Percentiles rank a stretch among this genome's conserved stretches.
Evolutionary conservation across 1,140 invertebrate species (phyloP).

Genomic region (Bombus consobrinus): DNA sequence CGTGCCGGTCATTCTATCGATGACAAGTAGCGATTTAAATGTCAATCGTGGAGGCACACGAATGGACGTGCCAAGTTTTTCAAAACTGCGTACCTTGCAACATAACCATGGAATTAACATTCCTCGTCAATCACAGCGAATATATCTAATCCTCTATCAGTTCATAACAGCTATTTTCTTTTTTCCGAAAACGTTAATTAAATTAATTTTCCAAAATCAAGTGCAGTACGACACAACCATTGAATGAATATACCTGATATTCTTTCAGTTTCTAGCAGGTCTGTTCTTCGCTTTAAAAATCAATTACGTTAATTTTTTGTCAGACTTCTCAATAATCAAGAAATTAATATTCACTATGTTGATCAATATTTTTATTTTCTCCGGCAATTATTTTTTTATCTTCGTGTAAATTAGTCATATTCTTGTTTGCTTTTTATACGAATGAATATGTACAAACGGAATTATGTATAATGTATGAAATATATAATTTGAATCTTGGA

Average conservation of each 20-base stretch:
- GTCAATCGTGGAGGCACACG: constrained; percentile 37
- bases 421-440: too few species aligned
- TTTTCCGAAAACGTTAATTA: background rate
- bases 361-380: too few species aligned
- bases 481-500: background rate
- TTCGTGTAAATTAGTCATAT: too few species aligned
- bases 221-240: background rate
- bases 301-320: background rate
- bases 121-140: too few species aligned
- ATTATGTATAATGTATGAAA: too few species aligned
- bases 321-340: background rate
- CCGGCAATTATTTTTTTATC: too few species aligned
- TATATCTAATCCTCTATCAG: background rate
- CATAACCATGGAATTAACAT: constrained; percentile 1
- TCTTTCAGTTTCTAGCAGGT: background rate
- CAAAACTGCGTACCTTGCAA: background rate
- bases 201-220: background rate
- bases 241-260: background rate
- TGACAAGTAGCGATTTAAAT: constrained; percentile 36
- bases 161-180: background rate
- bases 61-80: constrained; percentile 25
- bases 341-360: too few species aligned
- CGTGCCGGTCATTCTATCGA: constrained; percentile 42
- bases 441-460: too few species aligned
- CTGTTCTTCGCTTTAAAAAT: background rate